Percentiles rank a stretch among this genome's conserved stretches.
These are phyloP conservation scores for Acomys russatus DNA, from an alignment of 2,797 vertebrate species.

Conservation along the genomic window DNA sequence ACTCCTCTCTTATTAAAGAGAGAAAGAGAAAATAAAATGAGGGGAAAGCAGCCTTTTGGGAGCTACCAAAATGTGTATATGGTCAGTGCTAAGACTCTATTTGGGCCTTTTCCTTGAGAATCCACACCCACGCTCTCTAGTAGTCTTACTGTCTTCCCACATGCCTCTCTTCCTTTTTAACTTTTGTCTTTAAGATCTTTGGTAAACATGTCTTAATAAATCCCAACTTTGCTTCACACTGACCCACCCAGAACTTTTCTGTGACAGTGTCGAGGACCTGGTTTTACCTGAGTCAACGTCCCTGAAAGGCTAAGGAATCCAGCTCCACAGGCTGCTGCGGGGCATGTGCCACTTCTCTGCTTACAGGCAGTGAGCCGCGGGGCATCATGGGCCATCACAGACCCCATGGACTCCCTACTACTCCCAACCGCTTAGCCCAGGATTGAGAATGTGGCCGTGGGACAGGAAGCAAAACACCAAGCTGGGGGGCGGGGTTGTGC, in stretches of 20 bases:
- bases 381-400: not conserved
- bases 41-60: not conserved
- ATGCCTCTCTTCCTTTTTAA: not conserved
- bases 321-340: not conserved
- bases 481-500: not conserved
- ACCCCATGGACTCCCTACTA: not conserved
- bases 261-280: not conserved
- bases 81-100: not conserved
- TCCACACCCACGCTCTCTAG: not conserved
- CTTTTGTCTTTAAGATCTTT: not conserved
- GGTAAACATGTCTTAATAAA: not conserved
- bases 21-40: not conserved
- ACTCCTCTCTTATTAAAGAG: not conserved
- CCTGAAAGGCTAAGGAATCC: not conserved
- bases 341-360: no score
- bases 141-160: not conserved
- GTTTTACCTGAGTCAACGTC: not conserved
- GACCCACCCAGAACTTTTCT: not conserved
- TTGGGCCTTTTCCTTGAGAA: not conserved
- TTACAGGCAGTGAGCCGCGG: not conserved
- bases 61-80: no score
- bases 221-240: not conserved
- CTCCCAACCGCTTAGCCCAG: not conserved
- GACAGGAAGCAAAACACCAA: not conserved
- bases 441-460: not conserved